Conservation (phyloP, 2,888 invertebrate genomes). For the Drosophila rellima region DNA sequence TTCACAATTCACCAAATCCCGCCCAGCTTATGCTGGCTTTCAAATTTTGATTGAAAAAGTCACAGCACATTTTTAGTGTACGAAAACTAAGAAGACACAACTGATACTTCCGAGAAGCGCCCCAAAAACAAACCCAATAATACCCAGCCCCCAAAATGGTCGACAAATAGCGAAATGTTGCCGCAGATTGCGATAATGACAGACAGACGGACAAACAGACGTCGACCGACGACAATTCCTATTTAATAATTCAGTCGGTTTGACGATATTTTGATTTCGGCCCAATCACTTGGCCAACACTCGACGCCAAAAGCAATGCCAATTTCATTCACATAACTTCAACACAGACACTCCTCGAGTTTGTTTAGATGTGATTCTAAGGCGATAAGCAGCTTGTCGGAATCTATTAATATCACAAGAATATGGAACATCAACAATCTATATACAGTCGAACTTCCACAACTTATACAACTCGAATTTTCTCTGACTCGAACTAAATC, state of each 20-base stretch:
- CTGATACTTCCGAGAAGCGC: background rate
- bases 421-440: background rate
- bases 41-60: slow-evolving; percentile 82
- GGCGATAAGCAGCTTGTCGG: slow-evolving; percentile 26
- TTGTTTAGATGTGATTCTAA: slow-evolving; percentile 5
- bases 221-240: slow-evolving; percentile 34
- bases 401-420: background rate
- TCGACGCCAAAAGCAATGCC: slow-evolving; percentile 15
- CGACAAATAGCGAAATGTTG: slow-evolving; percentile 75
- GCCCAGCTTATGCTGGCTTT: slow-evolving; percentile 76
- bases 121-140: background rate
- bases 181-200: slow-evolving; percentile 64
- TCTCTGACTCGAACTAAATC: too few species aligned
- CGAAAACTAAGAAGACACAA: slow-evolving; percentile 52
- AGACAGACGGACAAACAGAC: slow-evolving; percentile 1
- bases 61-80: slow-evolving; percentile 46
- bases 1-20: slow-evolving; percentile 72
- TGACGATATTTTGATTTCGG: slow-evolving; percentile 66
- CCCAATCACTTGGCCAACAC: slow-evolving; percentile 48
- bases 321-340: slow-evolving; percentile 21
- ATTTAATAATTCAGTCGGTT: slow-evolving; percentile 60
- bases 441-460: too few species aligned
- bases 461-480: too few species aligned
- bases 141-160: slow-evolving; percentile 33
- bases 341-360: slow-evolving; percentile 12